Evolutionary conservation across 2,888 invertebrate genomes (phyloP), one percentile per base, ranked within the genome.

Genomic region (Cosmia trapezina): DNA sequence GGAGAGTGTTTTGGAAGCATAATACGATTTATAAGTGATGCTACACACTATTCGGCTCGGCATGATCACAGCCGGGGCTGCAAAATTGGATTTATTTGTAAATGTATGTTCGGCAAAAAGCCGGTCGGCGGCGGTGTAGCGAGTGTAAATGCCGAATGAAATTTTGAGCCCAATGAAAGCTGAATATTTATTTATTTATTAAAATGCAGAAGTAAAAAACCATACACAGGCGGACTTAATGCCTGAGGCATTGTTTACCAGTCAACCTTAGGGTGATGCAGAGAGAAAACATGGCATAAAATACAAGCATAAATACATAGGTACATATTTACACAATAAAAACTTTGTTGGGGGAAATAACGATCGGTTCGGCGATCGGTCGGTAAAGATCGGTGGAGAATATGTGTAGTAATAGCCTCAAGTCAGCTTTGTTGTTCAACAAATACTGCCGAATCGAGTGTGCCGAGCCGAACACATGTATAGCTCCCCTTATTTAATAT

Each of bases 1-100:
- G 60, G 45, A 47, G 67, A 77, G 45, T 77, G 56, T 79, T 80
- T 81, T 43, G 41, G 70, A 75, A 71, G 68, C 63, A 56, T 77
- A 74, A 83, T 81, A 83, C 63, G 56, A 76, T 69, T 72, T 49
- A 61, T 68, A 66, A 78, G 8, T 8, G 33, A 8, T 9, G 9
- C 17, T 17, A 17, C 56, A 56, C 28, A 56, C 28, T 54, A 28
- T 28, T 54, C 3, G 4, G 28, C 28, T 33, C 33, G 17, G 33
- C 28, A 54, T 17, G 8, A 54, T 54, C 28, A 54, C 54, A 54
- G 11, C 12, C 53, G 22, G 22, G 12, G n/a, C n/a, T n/a, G 51
- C 51, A 45, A 6, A 45, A 45, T 45, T 45, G 4, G 5, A 45
- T 45, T 14, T 17, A 45, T 45, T 4, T 45, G 45, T 22, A 22